Evolutionary conservation across 2,888 invertebrate genomes (phyloP), one percentile per base, ranked within the genome.

Genomic region (Apantesis nais): DNA sequence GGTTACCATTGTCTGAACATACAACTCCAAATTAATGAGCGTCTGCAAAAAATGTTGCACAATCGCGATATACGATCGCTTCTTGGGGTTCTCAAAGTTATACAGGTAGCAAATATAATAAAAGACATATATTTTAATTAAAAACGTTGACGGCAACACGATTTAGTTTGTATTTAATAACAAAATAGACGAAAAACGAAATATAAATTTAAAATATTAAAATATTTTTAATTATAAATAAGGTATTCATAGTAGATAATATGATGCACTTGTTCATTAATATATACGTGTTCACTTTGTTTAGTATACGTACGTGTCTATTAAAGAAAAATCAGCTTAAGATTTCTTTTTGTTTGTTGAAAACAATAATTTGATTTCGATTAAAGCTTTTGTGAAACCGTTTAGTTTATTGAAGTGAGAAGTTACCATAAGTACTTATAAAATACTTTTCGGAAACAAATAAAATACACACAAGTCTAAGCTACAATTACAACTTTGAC

Each of bases 1-100:
- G 94, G 94, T 93, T 92, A 87, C 86, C 84, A 90, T 93, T 94
- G 92, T 94, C 90, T 91, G 92, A 86, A 89, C 88, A 87, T 88
- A 89, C 91, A 89, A 89, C 90, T 91, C 89, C 91, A 93, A 95
- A 94, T 95, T 94, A 95, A 94, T 94, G 95, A 94, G 92, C 86
- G 85, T 79, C 84, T 86, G 90, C 88, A 93, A 94, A 94, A 94
- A 94, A 92, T 90, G 88, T 91, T 89, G 86, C 90, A 93, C 93
- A 94, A 94, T 94, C 93, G 88, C 87, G 93, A 88, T 85, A 93
- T 90, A 88, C 89, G 91, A 94, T 94, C 93, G 91, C 75, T 80
- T 83, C 67, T 73, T 73, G 48, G 22, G 90, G 80, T 83, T 87
- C 90, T 86, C 92, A 95, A 95, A 91, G 78, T 82, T 74, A 0